Conservation (phyloP, 2,113 vertebrate species). For the Tragelaphus buxtoni region DNA sequence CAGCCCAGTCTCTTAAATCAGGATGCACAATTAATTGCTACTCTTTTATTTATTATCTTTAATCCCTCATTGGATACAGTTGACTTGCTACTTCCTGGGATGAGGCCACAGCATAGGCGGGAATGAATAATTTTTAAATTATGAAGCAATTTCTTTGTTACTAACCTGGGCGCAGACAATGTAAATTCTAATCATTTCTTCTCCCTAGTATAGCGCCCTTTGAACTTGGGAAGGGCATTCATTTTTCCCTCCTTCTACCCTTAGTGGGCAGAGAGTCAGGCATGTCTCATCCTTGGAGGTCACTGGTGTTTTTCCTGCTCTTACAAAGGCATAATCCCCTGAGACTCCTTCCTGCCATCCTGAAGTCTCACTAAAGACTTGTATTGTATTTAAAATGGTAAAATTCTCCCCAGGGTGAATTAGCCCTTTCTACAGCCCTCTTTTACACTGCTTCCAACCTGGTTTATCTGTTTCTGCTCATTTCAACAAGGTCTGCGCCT, state of each 20-base stretch:
- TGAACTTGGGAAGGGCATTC: neutral
- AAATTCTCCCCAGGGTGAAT: neutral
- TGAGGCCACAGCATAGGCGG: constrained; percentile 33
- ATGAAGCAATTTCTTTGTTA: constrained; percentile 74
- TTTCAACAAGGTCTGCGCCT: neutral
- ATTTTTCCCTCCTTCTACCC: neutral
- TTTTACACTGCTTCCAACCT: neutral
- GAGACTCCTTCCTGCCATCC: neutral
- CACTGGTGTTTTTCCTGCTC: neutral
- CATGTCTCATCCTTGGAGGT: neutral
- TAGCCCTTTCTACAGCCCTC: neutral
- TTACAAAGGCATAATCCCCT: neutral
- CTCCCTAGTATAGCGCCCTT: neutral
- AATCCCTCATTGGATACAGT: constrained; percentile 77
- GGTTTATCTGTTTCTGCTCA: neutral
- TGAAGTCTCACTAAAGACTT: neutral
- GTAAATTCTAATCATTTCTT: constrained; percentile 54
- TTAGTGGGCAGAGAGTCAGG: neutral
- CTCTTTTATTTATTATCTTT: constrained; percentile 79
- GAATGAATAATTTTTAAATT: constrained; percentile 79
- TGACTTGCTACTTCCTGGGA: constrained; percentile 72
- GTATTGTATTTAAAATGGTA: neutral
- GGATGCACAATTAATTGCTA: constrained; percentile 75
- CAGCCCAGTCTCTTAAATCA: constrained; percentile 66
- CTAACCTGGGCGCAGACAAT: neutral